Evolutionary conservation across 2,797 vertebrate species (phyloP).

Genomic region (Gadopsis marmoratus): DNA sequence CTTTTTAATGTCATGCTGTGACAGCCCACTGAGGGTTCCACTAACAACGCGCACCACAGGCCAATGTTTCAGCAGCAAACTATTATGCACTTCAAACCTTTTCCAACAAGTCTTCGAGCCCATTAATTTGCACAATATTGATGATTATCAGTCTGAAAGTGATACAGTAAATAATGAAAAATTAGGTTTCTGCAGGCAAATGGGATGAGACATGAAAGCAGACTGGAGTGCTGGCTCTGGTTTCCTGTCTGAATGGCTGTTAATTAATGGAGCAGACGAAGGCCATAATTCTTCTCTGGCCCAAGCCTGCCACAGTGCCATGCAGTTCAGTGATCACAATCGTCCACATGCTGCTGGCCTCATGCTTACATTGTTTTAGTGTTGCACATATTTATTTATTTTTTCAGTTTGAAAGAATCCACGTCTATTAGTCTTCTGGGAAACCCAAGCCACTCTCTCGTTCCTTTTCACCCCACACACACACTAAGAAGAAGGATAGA

Average conservation of each 20-base stretch:
- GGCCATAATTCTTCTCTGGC: slow-evolving; percentile 71
- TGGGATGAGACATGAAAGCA: slow-evolving; percentile 81
- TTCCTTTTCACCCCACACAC: slow-evolving; percentile 33
- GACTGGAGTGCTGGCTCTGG: slow-evolving; percentile 78
- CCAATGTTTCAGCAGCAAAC: slow-evolving; percentile 67
- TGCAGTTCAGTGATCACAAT: slow-evolving; percentile 61
- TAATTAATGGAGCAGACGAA: slow-evolving; percentile 85
- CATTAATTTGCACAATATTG: slow-evolving; percentile 64
- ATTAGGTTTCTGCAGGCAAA: slow-evolving; percentile 79
- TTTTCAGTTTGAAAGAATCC: slow-evolving; percentile 51
- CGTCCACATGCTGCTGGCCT: slow-evolving; percentile 53
- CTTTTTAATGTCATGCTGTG: slow-evolving; percentile 70
- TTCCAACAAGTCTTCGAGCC: slow-evolving; percentile 23
- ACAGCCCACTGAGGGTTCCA: slow-evolving; percentile 68
- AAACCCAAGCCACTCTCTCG: slow-evolving; percentile 44
- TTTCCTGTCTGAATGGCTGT: slow-evolving; percentile 83
- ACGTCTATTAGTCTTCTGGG: slow-evolving; percentile 47
- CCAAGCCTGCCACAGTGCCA: slow-evolving; percentile 66
- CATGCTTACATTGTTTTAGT: slow-evolving; percentile 49
- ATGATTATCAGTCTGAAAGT: slow-evolving; percentile 75
- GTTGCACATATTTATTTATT: slow-evolving; percentile 23
- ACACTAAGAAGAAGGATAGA: slow-evolving; percentile 35
- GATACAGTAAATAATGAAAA: slow-evolving; percentile 82
- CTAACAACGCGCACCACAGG: slow-evolving; percentile 41
- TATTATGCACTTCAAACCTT: slow-evolving; percentile 56